Evolutionary conservation across 2,888 invertebrate genomes (phyloP).

Genomic region (Drosophila paranaensis): DNA sequence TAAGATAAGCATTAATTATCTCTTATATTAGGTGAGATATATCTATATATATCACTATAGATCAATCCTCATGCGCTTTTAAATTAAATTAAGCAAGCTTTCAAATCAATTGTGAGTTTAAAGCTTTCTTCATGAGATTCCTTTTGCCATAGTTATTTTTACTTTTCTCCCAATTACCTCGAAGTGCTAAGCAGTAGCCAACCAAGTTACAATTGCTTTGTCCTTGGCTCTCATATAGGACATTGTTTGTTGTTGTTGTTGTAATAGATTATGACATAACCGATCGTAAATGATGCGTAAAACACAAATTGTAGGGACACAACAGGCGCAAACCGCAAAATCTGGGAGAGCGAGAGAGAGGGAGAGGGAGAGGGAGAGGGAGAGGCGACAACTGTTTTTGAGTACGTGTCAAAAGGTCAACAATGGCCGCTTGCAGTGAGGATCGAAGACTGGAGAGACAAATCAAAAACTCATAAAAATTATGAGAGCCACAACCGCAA

Average conservation of each 20-base stretch:
- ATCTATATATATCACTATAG: background rate
- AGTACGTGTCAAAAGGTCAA: constrained; percentile 68
- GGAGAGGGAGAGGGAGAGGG: constrained; percentile 1
- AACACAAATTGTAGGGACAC: constrained; percentile 26
- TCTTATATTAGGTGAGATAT: background rate
- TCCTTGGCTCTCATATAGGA: constrained; percentile 36
- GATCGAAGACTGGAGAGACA: constrained; percentile 65
- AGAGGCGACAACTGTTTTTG: constrained; percentile 32
- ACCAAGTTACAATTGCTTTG: constrained; percentile 5
- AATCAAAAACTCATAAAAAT: constrained; percentile 79
- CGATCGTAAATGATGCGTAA: constrained; percentile 60
- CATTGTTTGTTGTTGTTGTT: background rate
- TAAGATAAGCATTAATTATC: background rate
- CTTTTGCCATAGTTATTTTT: too few species aligned
- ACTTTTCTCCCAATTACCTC: background rate
- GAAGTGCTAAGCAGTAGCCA: constrained; percentile 15
- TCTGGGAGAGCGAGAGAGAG: background rate
- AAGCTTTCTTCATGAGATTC: background rate
- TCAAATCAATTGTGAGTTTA: background rate
- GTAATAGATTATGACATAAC: constrained; percentile 62
- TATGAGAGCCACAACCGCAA: constrained; percentile 68
- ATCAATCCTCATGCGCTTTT: background rate
- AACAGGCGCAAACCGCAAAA: constrained; percentile 45
- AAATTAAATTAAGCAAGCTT: background rate
- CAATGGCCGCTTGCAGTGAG: constrained; percentile 70